Conservation (phyloP, 2,888 invertebrate species). For the Exocentrus adspersus region DNA sequence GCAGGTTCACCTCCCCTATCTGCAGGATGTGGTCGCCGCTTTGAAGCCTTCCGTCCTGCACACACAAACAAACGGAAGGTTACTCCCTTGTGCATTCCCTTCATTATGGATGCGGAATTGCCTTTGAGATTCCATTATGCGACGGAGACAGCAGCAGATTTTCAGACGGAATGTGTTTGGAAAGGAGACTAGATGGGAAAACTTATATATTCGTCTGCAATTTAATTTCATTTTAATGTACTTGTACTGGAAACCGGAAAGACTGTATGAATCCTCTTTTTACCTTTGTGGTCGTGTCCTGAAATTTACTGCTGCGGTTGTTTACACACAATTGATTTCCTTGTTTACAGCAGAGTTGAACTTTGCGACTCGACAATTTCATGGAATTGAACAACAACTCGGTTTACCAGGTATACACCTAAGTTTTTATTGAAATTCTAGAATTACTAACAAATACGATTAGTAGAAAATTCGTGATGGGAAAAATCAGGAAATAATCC, state of each 20-base stretch:
- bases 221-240: background rate
- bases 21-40: slow-evolving; percentile 98
- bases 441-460: too few relatives aligned
- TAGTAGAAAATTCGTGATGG: too few relatives aligned
- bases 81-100: background rate
- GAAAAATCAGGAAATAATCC: too few relatives aligned
- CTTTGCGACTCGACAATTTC: background rate
- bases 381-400: background rate
- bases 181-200: too few relatives aligned
- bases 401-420: background rate
- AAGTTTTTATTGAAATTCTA: too few relatives aligned
- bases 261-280: background rate
- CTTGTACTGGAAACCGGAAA: too few relatives aligned
- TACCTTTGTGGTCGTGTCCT: background rate
- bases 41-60: slow-evolving; percentile 73
- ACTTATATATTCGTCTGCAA: too few relatives aligned
- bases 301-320: background rate
- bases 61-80: slow-evolving; percentile 14
- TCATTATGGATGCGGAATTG: background rate
- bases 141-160: background rate
- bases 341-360: background rate
- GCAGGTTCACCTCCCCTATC: slow-evolving; percentile 92
- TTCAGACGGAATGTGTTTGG: too few relatives aligned
- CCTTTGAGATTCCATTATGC: too few relatives aligned
- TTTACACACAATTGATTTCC: background rate